Evolutionary conservation across 2,797 vertebrate species (phyloP), one percentile per base, ranked within the genome.

Genomic region (Tokudaia muenninki): DNA sequence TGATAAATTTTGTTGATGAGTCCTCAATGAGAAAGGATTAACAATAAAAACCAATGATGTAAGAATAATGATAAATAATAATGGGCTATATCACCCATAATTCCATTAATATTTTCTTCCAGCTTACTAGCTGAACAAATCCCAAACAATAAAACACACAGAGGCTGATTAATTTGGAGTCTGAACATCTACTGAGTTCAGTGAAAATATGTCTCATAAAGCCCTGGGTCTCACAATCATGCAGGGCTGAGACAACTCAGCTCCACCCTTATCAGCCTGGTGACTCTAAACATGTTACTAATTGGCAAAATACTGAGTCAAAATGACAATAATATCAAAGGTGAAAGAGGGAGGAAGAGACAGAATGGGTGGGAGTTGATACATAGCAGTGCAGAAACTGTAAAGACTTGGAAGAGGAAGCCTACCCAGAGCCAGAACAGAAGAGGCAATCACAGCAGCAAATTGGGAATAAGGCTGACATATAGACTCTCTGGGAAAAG

Each of bases 21-120:
- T 44, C 65, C 94, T 97, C 87, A 87, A 75, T 63, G 22, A 95
- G 59, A 95, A 88, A 88, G 24, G 59, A 91, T 90, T 95, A 97
- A 96, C 29, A 92, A 95, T 95, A 82, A 95, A 96, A 95, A 95
- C 77, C 84, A 95, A 83, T 83, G 50, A 61, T 94, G 13, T 95
- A 87, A 96, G 70, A 95, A 93, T 91, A 92, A 90, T 52, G 65
- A 93, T 87, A 92, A 94, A 72, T 77, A 92, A 94, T 88, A 95
- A 95, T 74, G 80, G 87, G 94, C 88, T 79, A 41, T 50, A 88
- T 67, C 63, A 87, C 94, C 84, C 72, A 96, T 61, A 96, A 95
- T 93, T 90, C 72, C 82, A 96, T 90, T 95, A 95, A 97, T 93
- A 91, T 90, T 97, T 95, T 97, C 97, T 97, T 96, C 79, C 47